These are phyloP conservation scores for Fulica atra DNA, from an alignment of 2,113 vertebrate genomes.

Conservation along the genomic window DNA sequence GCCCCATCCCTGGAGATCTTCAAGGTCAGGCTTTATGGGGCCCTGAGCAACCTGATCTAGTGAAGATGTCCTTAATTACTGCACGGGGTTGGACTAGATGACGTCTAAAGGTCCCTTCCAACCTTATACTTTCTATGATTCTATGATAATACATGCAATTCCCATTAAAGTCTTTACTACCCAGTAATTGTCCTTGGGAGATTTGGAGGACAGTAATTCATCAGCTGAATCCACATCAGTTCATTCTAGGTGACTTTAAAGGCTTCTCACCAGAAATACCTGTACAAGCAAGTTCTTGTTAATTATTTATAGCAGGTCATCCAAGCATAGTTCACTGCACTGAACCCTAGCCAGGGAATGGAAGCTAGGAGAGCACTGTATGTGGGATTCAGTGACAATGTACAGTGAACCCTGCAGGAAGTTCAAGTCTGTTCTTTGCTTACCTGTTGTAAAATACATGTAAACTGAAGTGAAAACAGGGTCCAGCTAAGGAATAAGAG, in stretches of 20 bases:
- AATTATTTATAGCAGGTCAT: slow-evolving; percentile 37
- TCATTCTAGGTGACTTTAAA: slow-evolving; percentile 30
- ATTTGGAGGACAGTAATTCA: neutral
- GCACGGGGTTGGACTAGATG: too few relatives aligned
- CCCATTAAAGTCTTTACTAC: neutral
- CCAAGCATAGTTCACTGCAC: neutral
- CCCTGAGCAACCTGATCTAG: too few relatives aligned
- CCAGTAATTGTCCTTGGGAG: neutral
- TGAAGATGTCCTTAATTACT: too few relatives aligned
- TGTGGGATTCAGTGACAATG: neutral
- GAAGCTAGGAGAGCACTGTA: neutral
- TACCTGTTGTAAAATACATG: neutral
- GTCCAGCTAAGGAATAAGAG: neutral
- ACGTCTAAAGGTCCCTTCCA: too few relatives aligned
- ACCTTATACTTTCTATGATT: too few relatives aligned
- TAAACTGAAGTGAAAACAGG: neutral
- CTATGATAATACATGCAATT: neutral
- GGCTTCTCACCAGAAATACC: neutral
- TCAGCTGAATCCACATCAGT: neutral
- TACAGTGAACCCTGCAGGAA: neutral
- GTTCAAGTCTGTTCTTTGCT: neutral
- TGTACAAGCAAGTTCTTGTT: neutral
- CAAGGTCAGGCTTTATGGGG: too few relatives aligned
- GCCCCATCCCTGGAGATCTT: too few relatives aligned
- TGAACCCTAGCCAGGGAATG: neutral